A percentile compares a stretch with the other conserved stretches of the same genome.
Evolutionary conservation across 1,140 invertebrate species (phyloP).

Genomic region (Mactra quadrangularis): DNA sequence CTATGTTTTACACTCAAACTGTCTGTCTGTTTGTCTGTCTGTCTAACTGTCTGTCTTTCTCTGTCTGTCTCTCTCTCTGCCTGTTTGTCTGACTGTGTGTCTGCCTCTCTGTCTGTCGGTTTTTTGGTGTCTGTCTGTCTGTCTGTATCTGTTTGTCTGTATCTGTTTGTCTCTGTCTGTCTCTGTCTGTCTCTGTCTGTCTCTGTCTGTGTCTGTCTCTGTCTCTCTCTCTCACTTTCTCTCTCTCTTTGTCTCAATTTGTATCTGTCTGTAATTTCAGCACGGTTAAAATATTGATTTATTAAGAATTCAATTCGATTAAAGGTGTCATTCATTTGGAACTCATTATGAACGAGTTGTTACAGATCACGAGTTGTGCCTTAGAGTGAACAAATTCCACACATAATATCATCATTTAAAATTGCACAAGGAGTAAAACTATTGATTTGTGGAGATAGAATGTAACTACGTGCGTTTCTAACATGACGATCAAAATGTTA

Average conservation of each 20-base stretch:
- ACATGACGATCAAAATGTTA: no score
- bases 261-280: no score
- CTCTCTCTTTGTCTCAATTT: conserved; percentile 1
- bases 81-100: conserved; percentile 12
- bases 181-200: conserved; percentile 26
- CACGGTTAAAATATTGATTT: no score
- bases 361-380: no score
- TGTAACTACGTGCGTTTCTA: no score
- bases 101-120: conserved; percentile 16
- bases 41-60: conserved; percentile 1
- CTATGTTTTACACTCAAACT: background rate
- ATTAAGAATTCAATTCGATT: no score
- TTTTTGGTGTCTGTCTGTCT: background rate
- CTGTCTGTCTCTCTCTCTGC: conserved; percentile 3
- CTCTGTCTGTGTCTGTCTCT: conserved; percentile 19
- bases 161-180: conserved; percentile 20
- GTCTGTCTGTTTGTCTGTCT: conserved; percentile 5
- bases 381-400: no score
- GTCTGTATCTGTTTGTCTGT: conserved; percentile 26
- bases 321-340: no score
- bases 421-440: no score
- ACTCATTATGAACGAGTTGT: no score
- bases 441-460: no score
- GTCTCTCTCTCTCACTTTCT: conserved; percentile 24
- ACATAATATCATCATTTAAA: no score